These are phyloP conservation scores for Timema cristinae DNA, from an alignment of 2,888 invertebrate genomes.

Conservation along the genomic window DNA sequence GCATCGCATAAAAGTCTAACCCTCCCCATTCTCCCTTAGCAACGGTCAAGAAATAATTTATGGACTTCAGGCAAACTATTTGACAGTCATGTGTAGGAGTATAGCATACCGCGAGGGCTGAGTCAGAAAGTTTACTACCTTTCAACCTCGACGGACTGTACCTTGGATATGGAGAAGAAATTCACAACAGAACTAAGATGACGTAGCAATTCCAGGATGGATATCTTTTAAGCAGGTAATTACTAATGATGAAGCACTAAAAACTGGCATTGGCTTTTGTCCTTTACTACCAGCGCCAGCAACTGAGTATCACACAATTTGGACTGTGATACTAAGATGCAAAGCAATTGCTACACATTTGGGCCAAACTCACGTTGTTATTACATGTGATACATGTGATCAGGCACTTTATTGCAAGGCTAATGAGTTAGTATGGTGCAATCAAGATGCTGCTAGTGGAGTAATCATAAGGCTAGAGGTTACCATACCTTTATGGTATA, in stretches of 20 bases:
- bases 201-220: neutral
- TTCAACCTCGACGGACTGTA: neutral
- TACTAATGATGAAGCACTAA: neutral
- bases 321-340: neutral
- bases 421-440: constrained; percentile 2
- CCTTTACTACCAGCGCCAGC: neutral
- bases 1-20: too few species aligned
- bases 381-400: neutral
- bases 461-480: neutral
- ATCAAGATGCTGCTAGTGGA: neutral
- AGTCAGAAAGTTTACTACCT: too few species aligned
- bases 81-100: too few species aligned
- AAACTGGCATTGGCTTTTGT: neutral
- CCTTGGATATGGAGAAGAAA: neutral
- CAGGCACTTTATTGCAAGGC: constrained; percentile 2
- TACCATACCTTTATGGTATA: neutral
- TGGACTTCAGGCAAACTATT: too few species aligned
- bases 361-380: constrained; percentile 4
- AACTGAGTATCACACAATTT: neutral
- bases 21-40: too few species aligned
- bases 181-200: neutral
- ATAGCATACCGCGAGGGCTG: too few species aligned
- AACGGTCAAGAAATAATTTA: too few species aligned
- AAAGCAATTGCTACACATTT: constrained; percentile 1
- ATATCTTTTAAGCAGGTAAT: neutral